phyloP scores from a whole-genome alignment of 2,888 invertebrate genomes.

The Acronicta leporina region DNA sequence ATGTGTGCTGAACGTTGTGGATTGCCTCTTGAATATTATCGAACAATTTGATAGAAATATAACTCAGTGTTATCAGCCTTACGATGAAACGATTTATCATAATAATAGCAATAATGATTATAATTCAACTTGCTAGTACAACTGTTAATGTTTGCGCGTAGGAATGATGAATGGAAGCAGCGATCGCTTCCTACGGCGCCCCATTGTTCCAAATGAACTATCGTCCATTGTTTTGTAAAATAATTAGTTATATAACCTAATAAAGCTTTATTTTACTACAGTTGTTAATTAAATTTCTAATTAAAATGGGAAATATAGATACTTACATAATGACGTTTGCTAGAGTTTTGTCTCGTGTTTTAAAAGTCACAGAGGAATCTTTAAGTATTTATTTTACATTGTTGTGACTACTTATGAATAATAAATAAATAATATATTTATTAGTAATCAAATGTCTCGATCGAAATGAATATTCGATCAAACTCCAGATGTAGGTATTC shows the following conservation, averaged over 20 bases:
- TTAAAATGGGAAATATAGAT: constrained; percentile 36
- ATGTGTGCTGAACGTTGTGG: no score
- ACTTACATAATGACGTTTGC: constrained; percentile 21
- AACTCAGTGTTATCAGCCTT: constrained; percentile 2
- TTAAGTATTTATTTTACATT: constrained; percentile 1
- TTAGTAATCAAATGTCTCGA: no score
- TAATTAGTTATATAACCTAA: constrained; percentile 59
- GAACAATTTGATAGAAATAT: constrained; percentile 1
- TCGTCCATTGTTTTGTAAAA: constrained; percentile 57
- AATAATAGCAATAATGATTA: constrained; percentile 30
- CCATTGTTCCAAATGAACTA: constrained; percentile 62
- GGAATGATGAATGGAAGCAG: constrained; percentile 43
- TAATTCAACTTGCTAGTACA: constrained; percentile 32
- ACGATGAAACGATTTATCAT: constrained; percentile 33
- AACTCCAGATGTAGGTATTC: no score
- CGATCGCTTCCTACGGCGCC: constrained; percentile 39
- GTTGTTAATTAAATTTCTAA: constrained; percentile 33
- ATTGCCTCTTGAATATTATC: constrained; percentile 1
- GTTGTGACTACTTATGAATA: no score
- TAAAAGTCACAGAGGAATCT: constrained; percentile 7
- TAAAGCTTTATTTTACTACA: constrained; percentile 31
- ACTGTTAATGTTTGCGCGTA: constrained; percentile 29
- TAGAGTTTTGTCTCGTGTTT: constrained; percentile 30
- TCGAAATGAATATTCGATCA: no score
- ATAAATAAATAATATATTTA: no score